Percentiles rank a stretch among this genome's conserved stretches.
Evolutionary conservation across 2,888 invertebrate species (phyloP).

Genomic region (Cataglyphis rosenhaueri): DNA sequence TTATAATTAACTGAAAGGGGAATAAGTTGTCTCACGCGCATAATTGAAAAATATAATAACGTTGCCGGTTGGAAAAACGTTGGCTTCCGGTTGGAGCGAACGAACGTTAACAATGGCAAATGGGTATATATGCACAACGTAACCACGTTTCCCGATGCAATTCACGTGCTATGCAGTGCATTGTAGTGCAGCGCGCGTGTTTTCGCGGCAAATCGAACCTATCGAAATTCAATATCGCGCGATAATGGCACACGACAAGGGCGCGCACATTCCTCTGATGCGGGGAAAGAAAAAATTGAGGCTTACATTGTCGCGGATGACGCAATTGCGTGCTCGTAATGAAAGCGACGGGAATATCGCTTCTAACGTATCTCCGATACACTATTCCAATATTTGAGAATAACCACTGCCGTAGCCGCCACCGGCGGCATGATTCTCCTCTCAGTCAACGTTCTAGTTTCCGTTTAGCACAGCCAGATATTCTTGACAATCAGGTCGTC

Average conservation of each 20-base stretch:
- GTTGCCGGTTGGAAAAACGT: conserved; percentile 13
- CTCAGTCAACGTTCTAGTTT: conserved; percentile 43
- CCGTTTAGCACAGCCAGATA: conserved; percentile 29
- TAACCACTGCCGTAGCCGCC: conserved; percentile 26
- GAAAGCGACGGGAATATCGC: conserved; percentile 23
- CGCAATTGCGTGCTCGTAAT: conserved; percentile 21
- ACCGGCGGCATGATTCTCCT: conserved; percentile 44
- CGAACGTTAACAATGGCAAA: conserved; percentile 38
- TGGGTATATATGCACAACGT: conserved; percentile 46
- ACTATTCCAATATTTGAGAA: conserved; percentile 63
- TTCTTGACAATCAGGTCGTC: conserved; percentile 51
- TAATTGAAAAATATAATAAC: conserved; percentile 32
- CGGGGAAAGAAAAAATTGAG: conserved; percentile 38
- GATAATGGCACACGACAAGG: conserved; percentile 35
- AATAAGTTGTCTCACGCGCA: conserved; percentile 4
- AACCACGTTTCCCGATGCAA: conserved; percentile 46
- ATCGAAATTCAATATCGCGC: conserved; percentile 52
- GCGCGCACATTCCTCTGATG: conserved; percentile 2
- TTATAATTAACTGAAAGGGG: conserved; percentile 25
- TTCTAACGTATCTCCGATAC: conserved; percentile 38
- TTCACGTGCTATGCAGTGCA: conserved; percentile 26
- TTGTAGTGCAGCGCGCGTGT: conserved; percentile 8
- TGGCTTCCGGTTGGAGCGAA: conserved; percentile 8
- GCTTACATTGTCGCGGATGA: conserved; percentile 32
- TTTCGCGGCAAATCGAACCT: conserved; percentile 31